These are phyloP conservation scores for Phrynocephalus vlangalii DNA, from an alignment of 2,797 vertebrate species.

Conservation along the genomic window DNA sequence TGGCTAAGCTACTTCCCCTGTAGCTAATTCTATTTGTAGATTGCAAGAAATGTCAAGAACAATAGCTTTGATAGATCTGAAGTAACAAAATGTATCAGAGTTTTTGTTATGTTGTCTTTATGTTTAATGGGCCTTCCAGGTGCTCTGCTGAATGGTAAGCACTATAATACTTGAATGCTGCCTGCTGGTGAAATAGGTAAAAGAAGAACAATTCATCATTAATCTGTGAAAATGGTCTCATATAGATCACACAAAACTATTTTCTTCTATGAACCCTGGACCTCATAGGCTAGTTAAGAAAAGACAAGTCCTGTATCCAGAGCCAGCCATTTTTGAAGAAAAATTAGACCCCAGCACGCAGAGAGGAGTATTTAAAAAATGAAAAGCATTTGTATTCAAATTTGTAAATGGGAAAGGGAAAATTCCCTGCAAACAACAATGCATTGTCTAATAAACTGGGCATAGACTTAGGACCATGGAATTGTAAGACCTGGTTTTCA, in stretches of 20 bases:
- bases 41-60: conserved; percentile 33
- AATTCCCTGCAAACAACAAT: neutral
- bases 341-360: neutral
- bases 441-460: neutral
- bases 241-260: neutral
- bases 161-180: neutral
- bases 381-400: neutral
- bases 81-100: neutral
- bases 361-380: neutral
- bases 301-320: neutral
- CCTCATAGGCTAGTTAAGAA: neutral
- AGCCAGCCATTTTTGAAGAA: neutral
- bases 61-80: neutral
- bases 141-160: neutral
- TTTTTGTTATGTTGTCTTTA: conserved; percentile 5
- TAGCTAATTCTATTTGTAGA: neutral
- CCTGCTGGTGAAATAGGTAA: neutral
- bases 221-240: conserved; percentile 5
- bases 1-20: neutral
- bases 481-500: neutral
- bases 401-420: neutral
- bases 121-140: neutral
- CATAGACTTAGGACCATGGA: neutral
- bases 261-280: conserved; percentile 5
- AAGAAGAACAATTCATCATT: conserved; percentile 7